Evolutionary conservation across 2,113 vertebrate species (phyloP), one percentile per base, ranked within the genome.

Genomic region (Entomyzon cyanotis): DNA sequence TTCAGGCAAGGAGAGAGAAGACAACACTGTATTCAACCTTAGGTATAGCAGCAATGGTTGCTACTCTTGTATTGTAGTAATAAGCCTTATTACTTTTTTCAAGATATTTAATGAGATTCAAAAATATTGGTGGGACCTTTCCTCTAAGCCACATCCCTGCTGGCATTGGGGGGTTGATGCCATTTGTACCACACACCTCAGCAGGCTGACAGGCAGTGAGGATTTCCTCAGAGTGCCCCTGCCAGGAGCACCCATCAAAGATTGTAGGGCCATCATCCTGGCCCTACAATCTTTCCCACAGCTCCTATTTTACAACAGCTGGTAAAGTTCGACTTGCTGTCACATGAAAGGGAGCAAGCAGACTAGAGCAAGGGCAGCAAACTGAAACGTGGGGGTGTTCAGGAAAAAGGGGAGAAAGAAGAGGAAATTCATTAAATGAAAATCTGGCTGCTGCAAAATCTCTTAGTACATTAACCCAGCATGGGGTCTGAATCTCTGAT

Each of bases 401-500:
- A 82, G 87, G 59, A 78, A 87, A 95, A 94, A 90, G 17, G 3
- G 49, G 69, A 9, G 4, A 76, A 96, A 93, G 77, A 87, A 89
- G 80, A 85, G 88, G 94, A 96, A 96, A 92, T 90, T 94, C 76
- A 47, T 94, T 91, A 95, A 92, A 94, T 42, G 74, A 70, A 94
- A 95, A 93, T 93, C 47, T 78, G 73, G 53, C 55, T 75, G 64
- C 49, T 89, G 83, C 75, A 87, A 95, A 97, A 94, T 89, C 76
- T 95, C 84, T 60, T 95, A 94, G 91, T 96, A 60, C 93, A 87
- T 93, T 96, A 96, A 91, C 95, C 41, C 95, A 96, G 95, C 77
- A 93, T 81, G 94, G 60, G 50, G 77, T 56, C 85, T 71, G 90
- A 73, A 63, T 59, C 37, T 94, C 74, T 78, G 31, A 31, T 92